Evolutionary conservation across 2,113 vertebrate genomes (phyloP).

Genomic region (Prionailurus viverrinus): DNA sequence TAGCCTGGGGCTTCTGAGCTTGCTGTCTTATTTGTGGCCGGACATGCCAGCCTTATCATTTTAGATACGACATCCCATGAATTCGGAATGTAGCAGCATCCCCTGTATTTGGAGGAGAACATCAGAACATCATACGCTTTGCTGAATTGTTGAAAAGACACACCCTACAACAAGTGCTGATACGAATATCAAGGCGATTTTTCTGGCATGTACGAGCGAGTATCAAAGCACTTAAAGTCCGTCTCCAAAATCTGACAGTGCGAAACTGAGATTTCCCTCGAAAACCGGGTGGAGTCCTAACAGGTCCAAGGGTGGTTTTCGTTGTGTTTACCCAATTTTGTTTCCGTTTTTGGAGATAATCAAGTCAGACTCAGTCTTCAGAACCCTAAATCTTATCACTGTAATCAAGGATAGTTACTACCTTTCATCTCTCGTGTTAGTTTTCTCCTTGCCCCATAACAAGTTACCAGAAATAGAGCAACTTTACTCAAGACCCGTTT

Average conservation of each 20-base stretch:
- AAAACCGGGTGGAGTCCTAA: background rate
- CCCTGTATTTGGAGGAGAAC: background rate
- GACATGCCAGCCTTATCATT: background rate
- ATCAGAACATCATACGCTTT: background rate
- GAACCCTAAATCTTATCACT: background rate
- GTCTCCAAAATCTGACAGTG: background rate
- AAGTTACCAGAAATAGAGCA: background rate
- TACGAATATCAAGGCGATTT: background rate
- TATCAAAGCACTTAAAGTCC: background rate
- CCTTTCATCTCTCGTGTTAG: background rate
- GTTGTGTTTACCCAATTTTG: background rate
- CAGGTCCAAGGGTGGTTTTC: background rate
- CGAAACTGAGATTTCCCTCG: background rate
- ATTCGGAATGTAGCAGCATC: background rate
- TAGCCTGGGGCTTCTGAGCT: background rate
- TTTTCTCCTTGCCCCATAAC: background rate
- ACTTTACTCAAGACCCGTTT: background rate
- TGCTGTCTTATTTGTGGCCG: background rate
- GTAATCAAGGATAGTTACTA: background rate
- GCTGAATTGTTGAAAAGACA: background rate
- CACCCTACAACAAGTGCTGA: background rate
- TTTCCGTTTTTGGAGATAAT: background rate
- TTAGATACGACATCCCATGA: background rate
- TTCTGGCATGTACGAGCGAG: background rate
- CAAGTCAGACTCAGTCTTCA: background rate